Conservation (phyloP, 1,140 invertebrate species). For the Myzus persicae region DNA sequence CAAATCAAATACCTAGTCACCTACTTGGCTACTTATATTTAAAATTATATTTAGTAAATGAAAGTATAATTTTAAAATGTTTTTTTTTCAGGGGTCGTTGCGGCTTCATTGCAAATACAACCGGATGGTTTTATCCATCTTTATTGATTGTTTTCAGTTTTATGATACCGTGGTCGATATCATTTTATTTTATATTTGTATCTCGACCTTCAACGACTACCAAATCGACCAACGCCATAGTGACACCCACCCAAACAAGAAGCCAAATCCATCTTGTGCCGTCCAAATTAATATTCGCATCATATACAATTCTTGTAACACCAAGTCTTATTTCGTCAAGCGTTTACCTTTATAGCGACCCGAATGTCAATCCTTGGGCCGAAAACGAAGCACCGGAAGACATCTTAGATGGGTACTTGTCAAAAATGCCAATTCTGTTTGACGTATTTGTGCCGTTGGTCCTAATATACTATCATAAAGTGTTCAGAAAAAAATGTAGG, state of each 20-base stretch:
- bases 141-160: constrained; percentile 38
- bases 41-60: background rate
- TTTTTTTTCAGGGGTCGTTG: constrained; percentile 44
- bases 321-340: constrained; percentile 24
- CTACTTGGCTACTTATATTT: background rate
- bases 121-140: constrained; percentile 38
- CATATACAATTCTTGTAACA: constrained; percentile 8
- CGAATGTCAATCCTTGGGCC: background rate
- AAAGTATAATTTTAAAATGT: background rate
- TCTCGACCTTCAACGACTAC: background rate
- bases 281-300: constrained; percentile 18
- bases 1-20: background rate
- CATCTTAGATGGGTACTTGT: constrained; percentile 26
- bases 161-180: constrained; percentile 47
- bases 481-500: constrained; percentile 45
- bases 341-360: background rate
- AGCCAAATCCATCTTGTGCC: background rate
- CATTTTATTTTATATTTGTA: constrained; percentile 36
- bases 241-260: background rate
- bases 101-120: constrained; percentile 40
- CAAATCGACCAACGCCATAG: background rate
- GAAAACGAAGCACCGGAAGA: background rate
- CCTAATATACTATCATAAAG: constrained; percentile 33
- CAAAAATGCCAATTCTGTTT: constrained; percentile 1
- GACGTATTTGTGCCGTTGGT: constrained; percentile 42